Evolutionary conservation across 2,113 vertebrate species (phyloP).

Genomic region (Colaptes auratus): DNA sequence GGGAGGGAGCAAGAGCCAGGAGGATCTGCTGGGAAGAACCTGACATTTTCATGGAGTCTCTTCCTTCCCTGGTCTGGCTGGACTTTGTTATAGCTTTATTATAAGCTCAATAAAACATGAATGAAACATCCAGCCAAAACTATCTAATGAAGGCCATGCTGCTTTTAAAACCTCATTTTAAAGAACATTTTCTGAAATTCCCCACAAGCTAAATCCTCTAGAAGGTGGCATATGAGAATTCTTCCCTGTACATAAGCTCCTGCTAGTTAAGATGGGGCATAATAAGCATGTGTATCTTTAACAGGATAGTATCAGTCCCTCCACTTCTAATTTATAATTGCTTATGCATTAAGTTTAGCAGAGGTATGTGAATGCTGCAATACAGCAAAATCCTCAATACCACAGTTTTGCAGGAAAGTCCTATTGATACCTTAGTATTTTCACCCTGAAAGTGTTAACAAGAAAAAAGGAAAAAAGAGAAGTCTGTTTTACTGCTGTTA

Average conservation of each 20-base stretch:
- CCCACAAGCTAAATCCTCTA: background rate
- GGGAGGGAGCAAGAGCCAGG: background rate
- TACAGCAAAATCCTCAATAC: background rate
- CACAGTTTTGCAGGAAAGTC: background rate
- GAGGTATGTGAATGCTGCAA: background rate
- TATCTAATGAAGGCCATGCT: background rate
- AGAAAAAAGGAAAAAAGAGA: background rate
- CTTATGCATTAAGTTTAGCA: background rate
- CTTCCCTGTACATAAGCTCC: background rate
- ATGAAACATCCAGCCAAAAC: background rate
- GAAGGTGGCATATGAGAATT: background rate
- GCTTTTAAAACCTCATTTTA: background rate
- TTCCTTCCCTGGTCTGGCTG: background rate
- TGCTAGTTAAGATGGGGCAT: background rate
- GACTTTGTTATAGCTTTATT: background rate
- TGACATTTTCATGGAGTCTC: background rate
- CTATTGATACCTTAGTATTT: background rate
- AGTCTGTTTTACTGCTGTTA: background rate
- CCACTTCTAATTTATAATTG: background rate
- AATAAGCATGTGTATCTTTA: background rate
- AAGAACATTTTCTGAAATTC: background rate
- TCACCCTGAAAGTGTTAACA: background rate
- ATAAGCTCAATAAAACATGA: background rate
- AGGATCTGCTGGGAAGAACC: background rate
- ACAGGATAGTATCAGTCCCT: background rate